Evolutionary conservation across 2,113 vertebrate species (phyloP), one percentile per base, ranked within the genome.

Genomic region (Gallinago undulata): DNA sequence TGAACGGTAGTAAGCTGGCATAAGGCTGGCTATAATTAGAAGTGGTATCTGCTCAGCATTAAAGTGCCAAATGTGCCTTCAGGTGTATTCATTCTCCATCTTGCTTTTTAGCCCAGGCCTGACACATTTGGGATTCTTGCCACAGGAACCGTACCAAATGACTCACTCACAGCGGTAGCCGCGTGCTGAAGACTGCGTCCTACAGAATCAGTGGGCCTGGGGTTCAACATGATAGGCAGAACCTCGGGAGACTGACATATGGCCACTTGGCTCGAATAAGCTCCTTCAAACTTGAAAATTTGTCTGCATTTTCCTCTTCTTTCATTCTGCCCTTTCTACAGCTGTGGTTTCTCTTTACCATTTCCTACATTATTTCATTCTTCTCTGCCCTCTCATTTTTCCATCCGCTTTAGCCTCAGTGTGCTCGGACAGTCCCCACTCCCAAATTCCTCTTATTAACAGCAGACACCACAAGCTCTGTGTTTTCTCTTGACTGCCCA

Each of bases 61-160:
- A 33, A 81, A 73, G 94, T 95, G 96, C 96, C 96, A 97, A 97
- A 94, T 96, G 95, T 94, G 95, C 92, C 87, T 94, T 94, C 96
- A 96, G 96, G 95, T 96, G 96, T 95, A n/a, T 73, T 79, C 92
- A 25, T 91, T 95, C 94, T 96, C 93, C 92, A 94, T 93, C 92
- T 96, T 96, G 93, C 91, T 89, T 96, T 97, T 97, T 93, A 96
- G 95, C 77, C 89, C 94, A 93, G 95, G 89, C 92, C 95, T 96
- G 95, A 97, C 96, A 96, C 80, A 89, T 97, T 96, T 95, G 96
- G 96, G 96, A 96, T 89, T 83, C 92, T 91, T 96, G 96, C 95
- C 94, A 97, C 69, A 95, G 96, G 96, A 97, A 94, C 90, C 16
- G 89, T 92, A 96, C 94, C 96, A 95, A 95, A 95, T 96, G 96